Evolutionary conservation across 1,140 invertebrate genomes (phyloP).

Genomic region (Diorhabda carinulata): DNA sequence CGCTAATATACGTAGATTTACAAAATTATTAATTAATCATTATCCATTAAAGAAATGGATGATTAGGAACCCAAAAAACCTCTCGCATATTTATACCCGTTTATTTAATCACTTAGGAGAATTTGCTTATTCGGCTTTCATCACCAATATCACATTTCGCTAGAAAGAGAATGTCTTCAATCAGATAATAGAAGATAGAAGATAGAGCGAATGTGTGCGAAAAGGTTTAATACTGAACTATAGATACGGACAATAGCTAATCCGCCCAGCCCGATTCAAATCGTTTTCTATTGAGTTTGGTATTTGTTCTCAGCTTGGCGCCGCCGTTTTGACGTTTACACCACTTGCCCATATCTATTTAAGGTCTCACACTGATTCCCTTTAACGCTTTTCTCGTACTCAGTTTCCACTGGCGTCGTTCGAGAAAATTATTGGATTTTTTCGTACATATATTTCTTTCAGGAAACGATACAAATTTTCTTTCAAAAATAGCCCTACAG

Average conservation of each 20-base stretch:
- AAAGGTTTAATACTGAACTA: constrained; percentile 32
- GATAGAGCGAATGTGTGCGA: constrained; percentile 2
- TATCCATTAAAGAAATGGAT: too few species aligned
- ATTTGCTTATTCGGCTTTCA: too few species aligned
- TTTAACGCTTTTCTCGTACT: constrained; percentile 18
- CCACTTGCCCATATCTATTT: constrained; percentile 37
- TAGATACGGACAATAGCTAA: constrained; percentile 37
- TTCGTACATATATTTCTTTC: too few species aligned
- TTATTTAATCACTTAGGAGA: too few species aligned
- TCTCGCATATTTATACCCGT: too few species aligned
- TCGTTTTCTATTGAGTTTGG: constrained; percentile 34
- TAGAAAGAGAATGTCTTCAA: too few species aligned
- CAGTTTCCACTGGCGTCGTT: constrained; percentile 16
- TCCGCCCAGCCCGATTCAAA: constrained; percentile 36
- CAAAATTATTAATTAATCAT: too few species aligned
- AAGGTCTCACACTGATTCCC: constrained; percentile 37
- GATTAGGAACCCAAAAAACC: too few species aligned
- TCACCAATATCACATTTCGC: too few species aligned
- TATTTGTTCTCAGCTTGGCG: constrained; percentile 41
- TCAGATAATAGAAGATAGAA: neutral
- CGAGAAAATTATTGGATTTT: neutral
- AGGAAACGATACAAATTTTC: too few species aligned
- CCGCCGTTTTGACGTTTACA: constrained; percentile 28
- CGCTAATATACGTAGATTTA: too few species aligned
- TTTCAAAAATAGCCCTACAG: too few species aligned